phyloP scores from a whole-genome alignment of 2,888 invertebrate genomes.

The Lasioglossum oenotherae region DNA sequence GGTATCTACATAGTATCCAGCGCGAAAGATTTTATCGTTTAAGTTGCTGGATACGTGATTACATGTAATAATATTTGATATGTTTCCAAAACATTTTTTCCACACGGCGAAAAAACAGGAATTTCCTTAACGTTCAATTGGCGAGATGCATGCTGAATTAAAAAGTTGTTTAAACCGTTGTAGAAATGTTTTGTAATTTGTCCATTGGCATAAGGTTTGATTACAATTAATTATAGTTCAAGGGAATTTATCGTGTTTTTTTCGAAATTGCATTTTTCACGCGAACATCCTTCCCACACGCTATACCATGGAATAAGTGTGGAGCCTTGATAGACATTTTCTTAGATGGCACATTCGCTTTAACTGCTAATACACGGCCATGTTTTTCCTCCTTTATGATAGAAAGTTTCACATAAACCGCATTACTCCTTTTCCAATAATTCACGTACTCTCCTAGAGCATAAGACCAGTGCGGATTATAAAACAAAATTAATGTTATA shows the following conservation, averaged over 20 bases:
- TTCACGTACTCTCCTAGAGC: background rate
- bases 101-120: too few relatives aligned
- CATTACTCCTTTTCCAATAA: background rate
- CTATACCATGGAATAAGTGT: background rate
- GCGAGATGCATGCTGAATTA: background rate
- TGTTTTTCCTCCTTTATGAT: background rate
- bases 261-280: background rate
- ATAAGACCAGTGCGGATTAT: background rate
- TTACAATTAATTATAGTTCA: background rate
- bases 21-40: conserved; percentile 30
- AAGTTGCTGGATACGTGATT: conserved; percentile 19
- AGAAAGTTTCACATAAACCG: background rate
- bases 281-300: background rate
- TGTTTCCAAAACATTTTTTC: background rate
- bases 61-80: background rate
- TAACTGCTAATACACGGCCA: background rate
- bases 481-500: background rate
- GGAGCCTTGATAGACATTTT: background rate
- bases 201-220: too few relatives aligned
- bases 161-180: too few relatives aligned
- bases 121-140: background rate
- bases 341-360: background rate
- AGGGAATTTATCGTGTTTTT: background rate
- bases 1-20: background rate
- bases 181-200: too few relatives aligned